Conservation (phyloP, 2,888 invertebrate genomes). For the Auanema freiburgensis region DNA sequence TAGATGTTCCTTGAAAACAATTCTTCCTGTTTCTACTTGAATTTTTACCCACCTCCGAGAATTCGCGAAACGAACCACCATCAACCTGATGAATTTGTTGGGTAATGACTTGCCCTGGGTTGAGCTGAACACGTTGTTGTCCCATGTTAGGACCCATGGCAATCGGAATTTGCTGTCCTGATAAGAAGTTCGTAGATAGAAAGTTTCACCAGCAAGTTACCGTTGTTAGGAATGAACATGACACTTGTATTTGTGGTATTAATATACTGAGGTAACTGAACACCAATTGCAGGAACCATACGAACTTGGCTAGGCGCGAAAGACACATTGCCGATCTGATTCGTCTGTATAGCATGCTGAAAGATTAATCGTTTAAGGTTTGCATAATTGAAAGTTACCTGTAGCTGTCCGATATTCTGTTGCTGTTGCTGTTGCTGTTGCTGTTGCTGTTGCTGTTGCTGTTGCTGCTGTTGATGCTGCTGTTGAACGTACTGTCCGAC, state of each 20-base stretch:
- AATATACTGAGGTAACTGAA: too few relatives aligned
- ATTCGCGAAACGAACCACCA: constrained; percentile 24
- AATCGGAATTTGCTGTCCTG: constrained; percentile 15
- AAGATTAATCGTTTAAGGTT: constrained; percentile 6
- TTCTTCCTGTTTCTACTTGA: too few relatives aligned
- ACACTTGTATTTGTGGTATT: too few relatives aligned
- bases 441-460: constrained; percentile 22
- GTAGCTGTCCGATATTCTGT: constrained; percentile 13
- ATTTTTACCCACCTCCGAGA: too few relatives aligned
- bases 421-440: constrained; percentile 18
- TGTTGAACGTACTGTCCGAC: constrained; percentile 10
- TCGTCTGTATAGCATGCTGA: constrained; percentile 5
- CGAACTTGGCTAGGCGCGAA: neutral
- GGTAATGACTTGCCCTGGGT: too few relatives aligned
- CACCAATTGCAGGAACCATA: neutral
- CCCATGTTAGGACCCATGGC: constrained; percentile 6
- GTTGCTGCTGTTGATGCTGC: constrained; percentile 18
- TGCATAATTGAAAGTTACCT: neutral
- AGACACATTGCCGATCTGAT: neutral
- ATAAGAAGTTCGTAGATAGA: too few relatives aligned
- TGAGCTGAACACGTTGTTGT: too few relatives aligned
- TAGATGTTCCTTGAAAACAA: neutral
- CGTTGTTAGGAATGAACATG: too few relatives aligned
- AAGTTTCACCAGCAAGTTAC: too few relatives aligned
- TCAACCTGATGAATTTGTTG: constrained; percentile 43